Evolutionary conservation across 1,140 invertebrate genomes (phyloP).

Genomic region (Drosophila mayri): DNA sequence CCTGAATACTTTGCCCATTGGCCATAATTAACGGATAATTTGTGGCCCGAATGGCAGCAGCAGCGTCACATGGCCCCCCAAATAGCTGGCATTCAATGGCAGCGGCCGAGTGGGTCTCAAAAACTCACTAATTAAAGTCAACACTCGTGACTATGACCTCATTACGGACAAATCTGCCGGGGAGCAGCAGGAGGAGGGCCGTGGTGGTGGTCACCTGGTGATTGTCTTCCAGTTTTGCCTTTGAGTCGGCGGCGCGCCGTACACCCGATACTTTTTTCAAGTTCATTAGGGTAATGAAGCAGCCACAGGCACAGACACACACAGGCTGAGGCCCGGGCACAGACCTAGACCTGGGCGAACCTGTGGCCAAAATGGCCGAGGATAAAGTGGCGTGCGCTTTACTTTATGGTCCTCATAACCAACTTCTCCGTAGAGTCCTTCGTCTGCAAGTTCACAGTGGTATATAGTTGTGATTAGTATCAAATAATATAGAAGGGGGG

Average conservation of each 20-base stretch:
- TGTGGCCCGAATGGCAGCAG: conserved; percentile 25
- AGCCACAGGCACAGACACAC: conserved; percentile 57
- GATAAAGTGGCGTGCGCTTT: conserved; percentile 63
- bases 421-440: conserved; percentile 17
- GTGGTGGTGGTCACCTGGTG: conserved; percentile 59
- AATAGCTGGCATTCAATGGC: conserved; percentile 35
- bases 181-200: neutral
- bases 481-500: no score
- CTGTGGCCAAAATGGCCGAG: conserved; percentile 30
- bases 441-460: conserved; percentile 7
- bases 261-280: conserved; percentile 81
- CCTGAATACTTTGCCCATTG: conserved; percentile 10
- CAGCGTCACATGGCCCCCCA: conserved; percentile 45
- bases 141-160: conserved; percentile 81
- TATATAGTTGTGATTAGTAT: neutral
- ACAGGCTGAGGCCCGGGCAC: conserved; percentile 4
- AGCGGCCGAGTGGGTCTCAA: conserved; percentile 11
- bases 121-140: conserved; percentile 79
- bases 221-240: conserved; percentile 66
- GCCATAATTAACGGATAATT: conserved; percentile 69
- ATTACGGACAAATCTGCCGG: conserved; percentile 73
- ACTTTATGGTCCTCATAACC: conserved; percentile 72
- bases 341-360: conserved; percentile 23
- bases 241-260: conserved; percentile 58
- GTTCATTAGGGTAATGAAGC: conserved; percentile 83